These are phyloP conservation scores for Geothlypis trichas DNA, from an alignment of 2,113 vertebrate species.

Conservation along the genomic window DNA sequence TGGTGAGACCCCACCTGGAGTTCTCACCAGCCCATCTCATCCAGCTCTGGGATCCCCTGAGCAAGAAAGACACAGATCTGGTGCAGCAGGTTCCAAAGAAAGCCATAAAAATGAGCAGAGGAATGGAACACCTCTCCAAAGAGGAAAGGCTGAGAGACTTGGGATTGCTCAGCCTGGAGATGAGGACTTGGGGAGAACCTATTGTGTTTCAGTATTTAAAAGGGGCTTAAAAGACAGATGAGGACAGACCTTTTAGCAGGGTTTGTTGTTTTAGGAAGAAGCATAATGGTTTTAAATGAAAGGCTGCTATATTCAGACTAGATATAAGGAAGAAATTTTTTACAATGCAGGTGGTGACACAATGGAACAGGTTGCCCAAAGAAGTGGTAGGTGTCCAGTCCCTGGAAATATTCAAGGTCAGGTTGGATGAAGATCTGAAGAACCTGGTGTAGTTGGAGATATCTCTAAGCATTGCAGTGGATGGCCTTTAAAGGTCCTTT, in stretches of 20 bases:
- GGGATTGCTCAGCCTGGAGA: background rate
- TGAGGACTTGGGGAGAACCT: fast-evolving
- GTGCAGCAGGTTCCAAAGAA: background rate
- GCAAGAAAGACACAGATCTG: background rate
- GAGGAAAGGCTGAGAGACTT: background rate
- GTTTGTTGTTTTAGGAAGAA: background rate
- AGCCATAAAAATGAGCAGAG: background rate
- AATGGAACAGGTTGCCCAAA: background rate
- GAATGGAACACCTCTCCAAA: fast-evolving
- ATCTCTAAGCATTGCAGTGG: background rate
- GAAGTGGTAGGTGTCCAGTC: background rate
- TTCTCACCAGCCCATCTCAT: background rate
- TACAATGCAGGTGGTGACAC: fast-evolving
- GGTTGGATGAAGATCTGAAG: background rate
- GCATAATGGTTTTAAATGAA: background rate
- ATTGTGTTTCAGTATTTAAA: background rate
- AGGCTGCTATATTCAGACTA: background rate
- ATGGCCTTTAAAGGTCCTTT: background rate
- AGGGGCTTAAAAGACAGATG: background rate
- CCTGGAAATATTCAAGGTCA: background rate
- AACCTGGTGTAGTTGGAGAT: background rate
- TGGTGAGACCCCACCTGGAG: background rate
- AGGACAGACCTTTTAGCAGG: background rate
- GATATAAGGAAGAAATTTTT: background rate
- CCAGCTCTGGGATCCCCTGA: background rate